Conservation (phyloP, 2,113 vertebrate species). For the Oreochromis spilurus region DNA sequence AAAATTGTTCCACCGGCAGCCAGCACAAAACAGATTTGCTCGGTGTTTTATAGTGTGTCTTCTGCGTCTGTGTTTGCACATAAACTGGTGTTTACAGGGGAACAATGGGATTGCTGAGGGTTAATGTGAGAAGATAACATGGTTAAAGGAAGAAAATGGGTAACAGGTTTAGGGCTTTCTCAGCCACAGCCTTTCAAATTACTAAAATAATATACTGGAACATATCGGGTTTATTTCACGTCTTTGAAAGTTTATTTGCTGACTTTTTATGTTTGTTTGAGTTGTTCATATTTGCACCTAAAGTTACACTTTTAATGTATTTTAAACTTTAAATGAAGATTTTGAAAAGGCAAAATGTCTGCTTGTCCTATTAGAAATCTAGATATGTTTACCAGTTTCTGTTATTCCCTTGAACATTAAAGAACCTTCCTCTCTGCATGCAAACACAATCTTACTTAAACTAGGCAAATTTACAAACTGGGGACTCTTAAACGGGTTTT, state of each 20-base stretch:
- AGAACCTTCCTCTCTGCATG: neutral
- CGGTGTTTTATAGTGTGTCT: neutral
- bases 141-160: neutral
- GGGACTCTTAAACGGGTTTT: neutral
- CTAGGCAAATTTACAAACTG: neutral
- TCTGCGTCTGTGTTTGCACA: neutral
- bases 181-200: neutral
- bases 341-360: neutral
- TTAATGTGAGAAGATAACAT: neutral
- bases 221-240: neutral
- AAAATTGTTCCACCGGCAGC: slow-evolving; percentile 29
- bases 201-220: neutral
- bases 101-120: neutral
- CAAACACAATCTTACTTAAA: neutral
- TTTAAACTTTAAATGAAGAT: neutral
- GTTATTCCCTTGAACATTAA: neutral
- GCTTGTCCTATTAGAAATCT: accelerated
- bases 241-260: neutral
- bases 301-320: neutral
- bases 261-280: neutral
- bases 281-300: neutral
- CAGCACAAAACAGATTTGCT: slow-evolving; percentile 46
- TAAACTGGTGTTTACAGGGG: slow-evolving; percentile 12
- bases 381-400: neutral
- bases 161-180: neutral